Evolutionary conservation across 2,113 vertebrate species (phyloP), one percentile per base, ranked within the genome.

Genomic region (Coryphaenoides rupestris): DNA sequence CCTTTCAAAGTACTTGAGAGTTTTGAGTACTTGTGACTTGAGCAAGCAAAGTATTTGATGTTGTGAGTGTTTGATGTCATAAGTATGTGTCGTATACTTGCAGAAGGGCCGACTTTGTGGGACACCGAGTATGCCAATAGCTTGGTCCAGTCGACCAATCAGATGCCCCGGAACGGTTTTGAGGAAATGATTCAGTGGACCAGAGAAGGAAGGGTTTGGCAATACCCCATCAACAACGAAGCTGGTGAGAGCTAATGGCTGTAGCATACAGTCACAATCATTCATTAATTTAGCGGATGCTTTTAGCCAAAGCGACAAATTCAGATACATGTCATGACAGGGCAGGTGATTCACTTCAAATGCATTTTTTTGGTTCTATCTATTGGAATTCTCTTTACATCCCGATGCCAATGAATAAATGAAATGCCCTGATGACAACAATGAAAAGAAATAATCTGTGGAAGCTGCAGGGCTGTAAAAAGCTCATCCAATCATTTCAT

Each of bases 161-260:
- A 91, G 28, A 73, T 66, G 24, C 91, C 92, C n/a, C 89, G 84
- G 6, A 97, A 99, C 0, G 92, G 90, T n/a, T 91, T 99, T 83
- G 95, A 99, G 68, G 95, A 99, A 78, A 95, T 98, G 94, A 95
- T 99, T 70, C 88, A 94, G 83, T 99, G 95, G 96, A 98, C 95
- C 3, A 93, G 91, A 80, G 93, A 98, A 6, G 96, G 95, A 16
- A 97, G 92, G 70, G 73, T 98, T 53, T 98, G 97, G 96, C 88
- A 90, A 22, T 99, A 91, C 62, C 97, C 97, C 21, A 73, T 99
- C 74, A 79, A 95, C 88, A 99, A 98, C 33, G 95, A 98, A 80
- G 85, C 75, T 46, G 95, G 97, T 96, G 78, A 19, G 90, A 84
- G 5, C 59, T 15, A 0, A 26, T 12, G 16, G 15, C 26, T 65